These are phyloP conservation scores for Agrochola macilenta DNA, from an alignment of 2,888 invertebrate species.

Conservation along the genomic window DNA sequence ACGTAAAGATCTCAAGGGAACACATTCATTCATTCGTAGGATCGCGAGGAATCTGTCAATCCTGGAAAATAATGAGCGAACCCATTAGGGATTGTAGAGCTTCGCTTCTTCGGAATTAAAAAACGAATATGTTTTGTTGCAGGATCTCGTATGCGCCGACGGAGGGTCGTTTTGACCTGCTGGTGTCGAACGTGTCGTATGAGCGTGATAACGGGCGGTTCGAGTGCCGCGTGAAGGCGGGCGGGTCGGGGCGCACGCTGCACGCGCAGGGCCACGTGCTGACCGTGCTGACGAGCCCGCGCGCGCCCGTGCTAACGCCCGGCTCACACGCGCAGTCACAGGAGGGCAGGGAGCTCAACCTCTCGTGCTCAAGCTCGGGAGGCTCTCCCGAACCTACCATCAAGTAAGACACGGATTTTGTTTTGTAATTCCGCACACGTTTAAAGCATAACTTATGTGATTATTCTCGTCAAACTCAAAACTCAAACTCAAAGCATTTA, in stretches of 20 bases:
- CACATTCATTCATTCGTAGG: conserved; percentile 50
- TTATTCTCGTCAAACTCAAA: no score
- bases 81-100: conserved; percentile 31
- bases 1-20: conserved; percentile 43
- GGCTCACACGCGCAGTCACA: conserved; percentile 94
- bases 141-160: conserved; percentile 95
- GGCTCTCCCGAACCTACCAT: conserved; percentile 97
- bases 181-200: conserved; percentile 97
- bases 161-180: conserved; percentile 96
- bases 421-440: conserved; percentile 37
- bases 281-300: conserved; percentile 96
- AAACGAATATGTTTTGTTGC: conserved; percentile 70
- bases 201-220: conserved; percentile 97
- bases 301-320: conserved; percentile 94
- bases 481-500: no score
- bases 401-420: conserved; percentile 87
- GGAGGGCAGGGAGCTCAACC: conserved; percentile 94
- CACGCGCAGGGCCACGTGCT: conserved; percentile 96
- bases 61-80: conserved; percentile 52
- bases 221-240: conserved; percentile 96
- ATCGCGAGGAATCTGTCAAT: conserved; percentile 42
- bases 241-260: conserved; percentile 95
- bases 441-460: conserved; percentile 29
- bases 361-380: conserved; percentile 95
- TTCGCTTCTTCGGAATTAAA: conserved; percentile 16